Base-by-base conservation (phyloP, 2,113 vertebrate genomes). In the Casuarius casuarius region DNA sequence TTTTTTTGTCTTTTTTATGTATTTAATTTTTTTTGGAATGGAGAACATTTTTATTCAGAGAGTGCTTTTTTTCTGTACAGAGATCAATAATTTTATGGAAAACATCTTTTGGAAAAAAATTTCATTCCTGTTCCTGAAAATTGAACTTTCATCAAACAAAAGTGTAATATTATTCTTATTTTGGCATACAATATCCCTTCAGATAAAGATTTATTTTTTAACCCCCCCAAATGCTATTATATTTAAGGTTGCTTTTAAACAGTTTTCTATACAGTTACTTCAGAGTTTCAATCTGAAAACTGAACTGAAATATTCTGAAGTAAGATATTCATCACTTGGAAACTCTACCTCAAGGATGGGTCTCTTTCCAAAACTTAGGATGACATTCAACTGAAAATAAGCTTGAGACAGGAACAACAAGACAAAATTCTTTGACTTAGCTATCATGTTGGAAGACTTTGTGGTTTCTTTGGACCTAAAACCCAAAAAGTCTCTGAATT, bases 161-260 rank as follows among this genome's bases (percentile, higher is more conserved):
- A 4, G 9, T 54, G n/a, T 54, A 54, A 46, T 21, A 49, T 29
- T 56, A n/a, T 23, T 51, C 3, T 22, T 48, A 33, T 42, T 80
- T 68, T 65, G 5, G 7, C 22, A n/a, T 51, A 62, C 82, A 81
- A 76, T 58, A 46, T 11, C 17, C 7, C 20, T 21, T 22, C 15
- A 49, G 7, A 22, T 48, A 56, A 68, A 38, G 16, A 46, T 18
- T 42, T 8, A 4, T 7, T 44, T 8, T 3, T n/a, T 81, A 58
- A 35, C 22, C 49, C 5, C 1, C 6, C 1, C 4, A 1, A 23
- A 73, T 31, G 3, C 6, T 26, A 2, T 12, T 70, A 4, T 14
- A n/a, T 72, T 73, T 58, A 70, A 62, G 21, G 42, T 5, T 74
- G 10, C 1, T 77, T 84, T 58, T 21, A 52, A 62, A 52, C 3